A percentile compares a stretch with the other conserved stretches of the same genome.
phyloP scores from a whole-genome alignment of 2,113 vertebrate genomes.

The Naja naja region DNA sequence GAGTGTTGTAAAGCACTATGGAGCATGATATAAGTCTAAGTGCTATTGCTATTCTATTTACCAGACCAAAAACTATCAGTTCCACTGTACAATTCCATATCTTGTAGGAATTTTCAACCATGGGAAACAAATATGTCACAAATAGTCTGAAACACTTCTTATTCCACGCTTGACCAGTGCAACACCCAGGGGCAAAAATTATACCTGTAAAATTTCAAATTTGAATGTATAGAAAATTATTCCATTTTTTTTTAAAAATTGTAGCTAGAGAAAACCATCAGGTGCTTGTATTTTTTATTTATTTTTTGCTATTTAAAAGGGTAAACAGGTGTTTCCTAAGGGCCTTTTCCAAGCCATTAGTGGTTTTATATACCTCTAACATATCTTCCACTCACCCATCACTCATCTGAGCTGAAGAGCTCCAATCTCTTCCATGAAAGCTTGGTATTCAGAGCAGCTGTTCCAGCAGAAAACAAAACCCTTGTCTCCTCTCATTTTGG shows the following conservation, averaged over 20 bases:
- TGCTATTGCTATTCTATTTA: neutral
- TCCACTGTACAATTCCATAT: neutral
- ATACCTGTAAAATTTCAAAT: neutral
- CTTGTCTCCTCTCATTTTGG: constrained; percentile 26
- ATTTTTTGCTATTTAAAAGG: constrained; percentile 1
- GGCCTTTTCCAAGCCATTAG: constrained; percentile 17
- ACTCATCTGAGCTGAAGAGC: constrained; percentile 18
- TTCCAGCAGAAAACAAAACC: constrained; percentile 51
- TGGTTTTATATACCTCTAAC: constrained; percentile 26
- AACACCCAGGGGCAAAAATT: neutral
- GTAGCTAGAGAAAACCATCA: constrained; percentile 24
- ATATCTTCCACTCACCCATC: constrained; percentile 27
- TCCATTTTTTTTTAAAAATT: neutral
- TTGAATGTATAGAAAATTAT: neutral
- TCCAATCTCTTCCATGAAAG: constrained; percentile 13
- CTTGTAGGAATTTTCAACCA: neutral
- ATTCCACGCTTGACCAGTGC: neutral
- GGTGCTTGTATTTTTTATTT: neutral
- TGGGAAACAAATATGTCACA: neutral
- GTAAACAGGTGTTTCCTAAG: constrained; percentile 32
- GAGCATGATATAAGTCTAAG: neutral
- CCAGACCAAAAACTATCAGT: neutral
- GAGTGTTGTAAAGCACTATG: neutral
- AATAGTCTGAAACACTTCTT: neutral
- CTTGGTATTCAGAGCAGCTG: constrained; percentile 59